Percentiles rank a stretch among this genome's conserved stretches.
Conservation (phyloP, 2,113 vertebrate genomes). For the Mionectes macconnelli region DNA sequence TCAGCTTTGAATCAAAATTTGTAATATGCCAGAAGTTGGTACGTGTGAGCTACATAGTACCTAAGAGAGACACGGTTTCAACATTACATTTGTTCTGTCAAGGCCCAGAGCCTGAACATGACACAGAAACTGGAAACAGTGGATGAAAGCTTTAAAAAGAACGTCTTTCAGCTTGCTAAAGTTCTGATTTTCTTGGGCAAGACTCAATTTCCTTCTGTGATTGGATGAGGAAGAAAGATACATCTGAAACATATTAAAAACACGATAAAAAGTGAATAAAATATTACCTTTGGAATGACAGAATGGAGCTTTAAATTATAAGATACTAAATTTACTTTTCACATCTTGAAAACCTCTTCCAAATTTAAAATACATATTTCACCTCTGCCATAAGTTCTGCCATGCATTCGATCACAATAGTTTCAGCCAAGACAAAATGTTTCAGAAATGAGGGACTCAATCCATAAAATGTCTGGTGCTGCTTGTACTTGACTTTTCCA, state of each 20-base stretch:
- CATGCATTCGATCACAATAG: not conserved
- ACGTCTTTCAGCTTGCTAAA: not conserved
- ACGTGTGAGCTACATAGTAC: not conserved
- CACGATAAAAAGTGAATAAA: constrained; percentile 35
- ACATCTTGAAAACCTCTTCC: constrained; percentile 13
- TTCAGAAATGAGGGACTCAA: not conserved
- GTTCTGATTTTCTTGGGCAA: constrained; percentile 12
- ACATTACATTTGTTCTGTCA: not conserved
- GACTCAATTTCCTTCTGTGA: not conserved
- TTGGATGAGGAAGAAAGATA: not conserved
- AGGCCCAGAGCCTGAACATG: not conserved
- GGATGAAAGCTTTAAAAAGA: constrained; percentile 12
- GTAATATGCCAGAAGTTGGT: not conserved
- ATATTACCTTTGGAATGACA: not conserved
- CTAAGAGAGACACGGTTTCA: not conserved
- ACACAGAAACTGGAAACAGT: constrained; percentile 1
- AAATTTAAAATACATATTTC: not conserved
- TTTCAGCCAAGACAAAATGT: constrained; percentile 3
- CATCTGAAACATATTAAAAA: not conserved
- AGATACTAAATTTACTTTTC: constrained; percentile 1
- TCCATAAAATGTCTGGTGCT: not conserved
- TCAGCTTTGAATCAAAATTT: not conserved
- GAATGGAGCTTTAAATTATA: not conserved
- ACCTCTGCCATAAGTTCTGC: not conserved
- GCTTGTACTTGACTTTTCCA: not conserved